These are phyloP conservation scores for Ceyx cyanopectus DNA, from an alignment of 2,113 vertebrate genomes.

Conservation along the genomic window DNA sequence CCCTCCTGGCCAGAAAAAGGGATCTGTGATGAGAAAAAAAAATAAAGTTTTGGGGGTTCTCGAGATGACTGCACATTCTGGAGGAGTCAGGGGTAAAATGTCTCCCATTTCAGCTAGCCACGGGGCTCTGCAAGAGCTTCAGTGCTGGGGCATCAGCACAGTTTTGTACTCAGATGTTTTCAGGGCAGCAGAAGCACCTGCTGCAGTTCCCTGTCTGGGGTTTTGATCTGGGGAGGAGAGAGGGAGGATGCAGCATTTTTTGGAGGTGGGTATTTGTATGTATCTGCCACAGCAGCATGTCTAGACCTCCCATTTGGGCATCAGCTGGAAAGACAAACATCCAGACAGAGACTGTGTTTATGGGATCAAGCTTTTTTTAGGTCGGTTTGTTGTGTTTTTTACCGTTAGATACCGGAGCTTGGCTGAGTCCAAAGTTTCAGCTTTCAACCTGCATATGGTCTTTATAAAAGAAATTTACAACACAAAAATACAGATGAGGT, in stretches of 20 bases:
- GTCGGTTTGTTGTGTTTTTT: neutral
- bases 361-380: neutral
- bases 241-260: neutral
- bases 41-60: neutral
- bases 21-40: neutral
- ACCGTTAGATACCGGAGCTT: neutral
- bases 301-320: neutral
- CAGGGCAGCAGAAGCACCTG: neutral
- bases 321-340: neutral
- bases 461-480: neutral
- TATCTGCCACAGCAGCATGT: neutral
- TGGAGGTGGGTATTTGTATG: neutral
- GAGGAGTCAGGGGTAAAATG: neutral
- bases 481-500: neutral
- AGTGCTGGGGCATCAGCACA: accelerated
- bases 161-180: accelerated
- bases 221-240: neutral
- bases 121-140: neutral
- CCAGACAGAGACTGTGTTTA: neutral
- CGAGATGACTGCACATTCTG: accelerated
- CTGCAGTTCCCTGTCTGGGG: neutral
- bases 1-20: neutral
- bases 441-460: neutral
- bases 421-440: neutral
- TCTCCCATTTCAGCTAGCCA: accelerated